Evolutionary conservation across 2,888 invertebrate genomes (phyloP).

Genomic region (Eucriotettix oculatus): DNA sequence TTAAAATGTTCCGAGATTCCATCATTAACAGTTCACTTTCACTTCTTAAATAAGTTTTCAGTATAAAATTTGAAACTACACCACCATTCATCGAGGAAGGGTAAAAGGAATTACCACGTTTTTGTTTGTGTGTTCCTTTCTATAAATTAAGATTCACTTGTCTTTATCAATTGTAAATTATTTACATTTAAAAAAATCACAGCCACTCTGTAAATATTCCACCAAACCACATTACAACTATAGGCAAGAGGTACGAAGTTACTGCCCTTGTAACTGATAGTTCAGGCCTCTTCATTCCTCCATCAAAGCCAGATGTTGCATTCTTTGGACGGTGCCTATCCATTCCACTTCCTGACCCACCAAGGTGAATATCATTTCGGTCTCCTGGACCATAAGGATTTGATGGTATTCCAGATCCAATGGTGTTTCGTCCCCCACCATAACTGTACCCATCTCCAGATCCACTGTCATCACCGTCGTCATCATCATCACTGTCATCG

Average conservation of each 20-base stretch:
- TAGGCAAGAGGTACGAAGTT: constrained; percentile 59
- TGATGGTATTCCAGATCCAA: constrained; percentile 9
- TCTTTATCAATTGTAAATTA: no score
- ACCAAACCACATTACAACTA: constrained; percentile 74
- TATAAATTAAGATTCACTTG: no score
- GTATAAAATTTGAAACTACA: no score
- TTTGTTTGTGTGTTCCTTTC: no score
- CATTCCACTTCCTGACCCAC: constrained; percentile 2
- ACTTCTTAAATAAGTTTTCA: no score
- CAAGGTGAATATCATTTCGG: constrained; percentile 13
- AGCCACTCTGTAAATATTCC: constrained; percentile 66
- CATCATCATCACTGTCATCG: constrained; percentile 22
- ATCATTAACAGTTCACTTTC: no score
- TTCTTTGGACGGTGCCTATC: constrained; percentile 3
- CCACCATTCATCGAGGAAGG: no score
- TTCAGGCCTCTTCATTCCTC: constrained; percentile 26
- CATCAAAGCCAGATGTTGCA: constrained; percentile 20
- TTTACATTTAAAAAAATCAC: constrained; percentile 32
- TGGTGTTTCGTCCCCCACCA: constrained; percentile 5
- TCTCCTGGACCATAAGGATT: constrained; percentile 16
- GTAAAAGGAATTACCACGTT: no score
- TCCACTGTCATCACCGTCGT: constrained; percentile 22
- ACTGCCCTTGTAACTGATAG: constrained; percentile 44
- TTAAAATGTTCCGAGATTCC: no score
- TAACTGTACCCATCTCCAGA: constrained; percentile 23